Percentiles rank a stretch among this genome's conserved stretches.
These are phyloP conservation scores for Oikopleura vanhoeffeni DNA, from an alignment of 23 tunicate species.

Conservation along the genomic window DNA sequence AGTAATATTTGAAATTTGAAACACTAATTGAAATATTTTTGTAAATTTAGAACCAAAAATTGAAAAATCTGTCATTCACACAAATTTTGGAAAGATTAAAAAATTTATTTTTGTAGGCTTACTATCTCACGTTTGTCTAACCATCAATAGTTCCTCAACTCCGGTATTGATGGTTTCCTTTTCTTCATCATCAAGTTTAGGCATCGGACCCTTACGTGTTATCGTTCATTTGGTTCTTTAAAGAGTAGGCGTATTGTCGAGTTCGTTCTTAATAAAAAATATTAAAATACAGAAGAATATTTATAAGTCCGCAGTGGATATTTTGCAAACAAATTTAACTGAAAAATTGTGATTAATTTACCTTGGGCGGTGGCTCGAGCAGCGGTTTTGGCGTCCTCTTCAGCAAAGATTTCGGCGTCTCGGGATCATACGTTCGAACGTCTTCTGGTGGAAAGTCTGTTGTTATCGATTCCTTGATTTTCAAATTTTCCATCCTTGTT, in stretches of 20 bases:
- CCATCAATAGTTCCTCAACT: constrained; percentile 85
- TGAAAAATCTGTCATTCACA: too few relatives aligned
- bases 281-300: too few relatives aligned
- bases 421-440: too few relatives aligned
- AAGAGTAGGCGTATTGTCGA: constrained; percentile 74
- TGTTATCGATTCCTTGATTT: constrained; percentile 67
- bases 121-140: constrained; percentile 59
- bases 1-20: too few relatives aligned
- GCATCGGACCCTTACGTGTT: constrained; percentile 61
- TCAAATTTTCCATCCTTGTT: constrained; percentile 87
- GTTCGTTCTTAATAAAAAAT: constrained; percentile 25
- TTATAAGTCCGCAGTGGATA: too few relatives aligned
- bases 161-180: constrained; percentile 43
- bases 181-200: constrained; percentile 62
- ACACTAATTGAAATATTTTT: too few relatives aligned
- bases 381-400: constrained; percentile 63
- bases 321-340: too few relatives aligned
- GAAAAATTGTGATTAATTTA: not conserved
- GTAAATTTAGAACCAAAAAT: too few relatives aligned
- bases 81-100: too few relatives aligned
- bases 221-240: constrained; percentile 53
- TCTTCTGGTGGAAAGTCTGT: constrained; percentile 74
- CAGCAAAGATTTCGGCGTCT: constrained; percentile 35
- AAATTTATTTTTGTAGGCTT: too few relatives aligned
- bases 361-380: not conserved